Base-by-base conservation (phyloP, 2,888 invertebrate species). In the Acleris cristana region DNA sequence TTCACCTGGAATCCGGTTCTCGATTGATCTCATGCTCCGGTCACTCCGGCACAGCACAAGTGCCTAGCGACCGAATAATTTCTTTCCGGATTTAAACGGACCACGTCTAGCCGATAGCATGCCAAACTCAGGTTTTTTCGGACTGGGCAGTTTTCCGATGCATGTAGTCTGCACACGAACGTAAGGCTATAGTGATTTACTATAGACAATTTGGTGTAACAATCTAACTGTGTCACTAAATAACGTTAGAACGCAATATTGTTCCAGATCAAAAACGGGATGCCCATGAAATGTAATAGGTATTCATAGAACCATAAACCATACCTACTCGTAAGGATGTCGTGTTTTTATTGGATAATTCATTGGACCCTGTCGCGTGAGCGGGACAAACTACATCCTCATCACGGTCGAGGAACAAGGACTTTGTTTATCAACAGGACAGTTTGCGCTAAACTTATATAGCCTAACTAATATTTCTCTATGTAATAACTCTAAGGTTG, bases 371-470 rank as follows among this genome's bases (percentile, higher is more conserved):
- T 18, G 48, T 48, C 48, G 18, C 18, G 48, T 48, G 48, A 18
- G 18, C 48, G 48, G 18, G 48, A 48, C 16, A 48, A n/a, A n/a
- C 18, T n/a, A 48, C 48, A 48, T 48, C 48, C 48, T 48, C 48
- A 48, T 48, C 18, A 16, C 48, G 18, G 40, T 16, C 4, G 48
- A 0, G 5, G 48, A 48, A n/a, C n/a, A 48, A 48, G 48, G n/a
- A 48, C 48, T 48, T 48, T 18, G 8, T 48, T n/a, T 48, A 48
- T 48, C 18, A 1, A 16, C 3, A 40, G 40, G 14, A 40, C 40
- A 14, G 40, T 40, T 40, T 34, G 34, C 10, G 34, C 34, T 34
- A 3, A 34, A 30, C 8, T 2, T 8, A 30, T 8, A 30, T 30
- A 26, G 2, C 23, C 2, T 23, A 23, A 23, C 1, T 3, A n/a